Base-by-base conservation (phyloP, 2,888 invertebrate genomes). In the Apodemia mormo region DNA sequence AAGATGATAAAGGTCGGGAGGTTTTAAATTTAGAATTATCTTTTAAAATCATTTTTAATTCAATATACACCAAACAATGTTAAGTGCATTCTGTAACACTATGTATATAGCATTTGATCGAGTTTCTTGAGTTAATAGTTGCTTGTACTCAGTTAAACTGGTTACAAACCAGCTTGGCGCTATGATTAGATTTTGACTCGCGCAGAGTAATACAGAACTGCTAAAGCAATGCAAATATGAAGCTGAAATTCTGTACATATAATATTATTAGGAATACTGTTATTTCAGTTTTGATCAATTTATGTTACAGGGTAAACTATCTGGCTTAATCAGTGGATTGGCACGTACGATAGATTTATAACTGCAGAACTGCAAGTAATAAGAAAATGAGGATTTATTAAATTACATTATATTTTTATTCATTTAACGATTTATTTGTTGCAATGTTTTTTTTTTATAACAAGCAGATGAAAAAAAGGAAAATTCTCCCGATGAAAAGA, bases 101-200 rank as follows among this genome's bases (percentile, higher is more conserved):
- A 29, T 33, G 58, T 58, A 33, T 10, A 61, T 61, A 30, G 61
- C 33, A 61, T 61, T 61, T 33, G 14, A 61, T 61, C 29, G 30
- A 61, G 61, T 61, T 61, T 33, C 58, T 58, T 58, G 58, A 58
- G 58, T 58, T 58, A 58, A 58, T 58, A 58, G 29, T 58, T 58
- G 58, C 58, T 58, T 58, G 58, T 58, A 58, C 58, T 58, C 30
- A 58, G 58, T 12, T 58, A 33, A 58, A 61, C 33, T 61, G 61
- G 61, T 61, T 61, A 61, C 61, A 33, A 33, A 61, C 61, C 61
- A 61, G 61, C 61, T 61, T 61, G 61, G 61, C 61, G 61, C 61
- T 14, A 61, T 61, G 61, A 61, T 61, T 61, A 61, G 61, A 61
- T 61, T 61, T 61, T 33, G 61, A 61, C 30, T 61, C 61, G 61